Evolutionary conservation across 1,140 invertebrate genomes (phyloP).

Genomic region (Caenorhabditis inopinata): DNA sequence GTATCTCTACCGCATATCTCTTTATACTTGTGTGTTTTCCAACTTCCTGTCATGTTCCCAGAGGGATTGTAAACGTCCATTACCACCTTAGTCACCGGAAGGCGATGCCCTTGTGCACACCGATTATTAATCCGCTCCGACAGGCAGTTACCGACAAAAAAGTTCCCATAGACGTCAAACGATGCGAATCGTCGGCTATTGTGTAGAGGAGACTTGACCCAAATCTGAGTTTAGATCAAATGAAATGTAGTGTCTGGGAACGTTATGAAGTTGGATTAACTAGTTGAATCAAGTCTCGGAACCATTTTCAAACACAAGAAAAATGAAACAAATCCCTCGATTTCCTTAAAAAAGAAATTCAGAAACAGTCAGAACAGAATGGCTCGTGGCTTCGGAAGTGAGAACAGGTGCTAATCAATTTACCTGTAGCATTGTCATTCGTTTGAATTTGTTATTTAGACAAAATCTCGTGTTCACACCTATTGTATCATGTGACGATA

Average conservation of each 20-base stretch:
- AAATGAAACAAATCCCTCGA: no score
- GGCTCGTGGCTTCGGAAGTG: no score
- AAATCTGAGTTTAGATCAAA: slow-evolving; percentile 1
- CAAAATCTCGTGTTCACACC: neutral
- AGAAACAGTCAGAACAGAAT: no score
- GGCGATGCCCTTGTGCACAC: neutral
- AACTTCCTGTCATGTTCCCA: slow-evolving; percentile 4
- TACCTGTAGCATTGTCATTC: no score
- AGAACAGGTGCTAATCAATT: neutral
- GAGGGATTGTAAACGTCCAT: neutral
- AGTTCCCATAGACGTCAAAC: slow-evolving; percentile 33
- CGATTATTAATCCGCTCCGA: slow-evolving; percentile 7
- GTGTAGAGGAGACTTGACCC: neutral
- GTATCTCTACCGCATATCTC: neutral
- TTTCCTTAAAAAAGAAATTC: no score
- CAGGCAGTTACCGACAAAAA: neutral
- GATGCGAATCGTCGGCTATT: neutral
- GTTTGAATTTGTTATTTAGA: no score
- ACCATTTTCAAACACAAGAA: no score
- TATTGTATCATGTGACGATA: neutral
- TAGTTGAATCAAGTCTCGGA: no score
- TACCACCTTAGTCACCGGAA: slow-evolving; percentile 23
- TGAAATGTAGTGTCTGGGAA: neutral
- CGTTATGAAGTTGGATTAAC: neutral
- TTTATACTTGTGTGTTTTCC: no score